Conservation (phyloP, 2,797 vertebrate genomes). For the Notamacropus eugenii region DNA sequence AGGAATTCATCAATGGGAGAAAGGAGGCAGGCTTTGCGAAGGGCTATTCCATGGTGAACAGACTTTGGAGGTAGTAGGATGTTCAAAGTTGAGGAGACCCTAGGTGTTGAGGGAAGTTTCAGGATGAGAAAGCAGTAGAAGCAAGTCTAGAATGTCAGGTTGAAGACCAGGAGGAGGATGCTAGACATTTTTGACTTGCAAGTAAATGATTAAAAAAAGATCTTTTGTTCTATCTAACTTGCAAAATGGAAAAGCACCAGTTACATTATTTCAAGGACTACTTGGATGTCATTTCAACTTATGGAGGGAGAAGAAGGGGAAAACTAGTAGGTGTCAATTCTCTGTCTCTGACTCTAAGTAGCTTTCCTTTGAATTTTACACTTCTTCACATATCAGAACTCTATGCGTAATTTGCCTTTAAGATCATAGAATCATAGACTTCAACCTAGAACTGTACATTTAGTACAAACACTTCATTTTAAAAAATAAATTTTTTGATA, state of each 20-base stretch:
- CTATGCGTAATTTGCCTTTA: constrained; percentile 39
- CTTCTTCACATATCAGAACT: constrained; percentile 36
- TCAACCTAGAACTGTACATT: too few species aligned
- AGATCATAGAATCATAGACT: too few species aligned
- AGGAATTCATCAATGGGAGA: too few species aligned
- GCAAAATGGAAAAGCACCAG: neutral
- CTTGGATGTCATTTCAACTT: constrained; percentile 45
- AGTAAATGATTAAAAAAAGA: constrained; percentile 40
- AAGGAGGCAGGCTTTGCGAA: too few species aligned
- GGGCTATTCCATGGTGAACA: too few species aligned
- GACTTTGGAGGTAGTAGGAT: too few species aligned
- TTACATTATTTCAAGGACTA: neutral
- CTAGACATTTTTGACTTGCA: neutral
- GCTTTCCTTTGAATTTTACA: constrained; percentile 50
- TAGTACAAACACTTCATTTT: too few species aligned
- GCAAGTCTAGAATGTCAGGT: neutral
- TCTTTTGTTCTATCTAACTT: constrained; percentile 30
- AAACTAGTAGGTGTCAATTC: neutral
- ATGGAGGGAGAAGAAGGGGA: neutral
- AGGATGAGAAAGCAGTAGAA: neutral
- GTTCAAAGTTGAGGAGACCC: neutral
- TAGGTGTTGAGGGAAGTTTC: neutral
- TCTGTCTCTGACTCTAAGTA: neutral
- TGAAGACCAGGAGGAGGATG: neutral
- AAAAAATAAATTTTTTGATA: too few species aligned